Percentiles rank a stretch among this genome's conserved stretches.
phyloP scores from a whole-genome alignment of 2,888 invertebrate genomes.

The Lamellibrachia columna region DNA sequence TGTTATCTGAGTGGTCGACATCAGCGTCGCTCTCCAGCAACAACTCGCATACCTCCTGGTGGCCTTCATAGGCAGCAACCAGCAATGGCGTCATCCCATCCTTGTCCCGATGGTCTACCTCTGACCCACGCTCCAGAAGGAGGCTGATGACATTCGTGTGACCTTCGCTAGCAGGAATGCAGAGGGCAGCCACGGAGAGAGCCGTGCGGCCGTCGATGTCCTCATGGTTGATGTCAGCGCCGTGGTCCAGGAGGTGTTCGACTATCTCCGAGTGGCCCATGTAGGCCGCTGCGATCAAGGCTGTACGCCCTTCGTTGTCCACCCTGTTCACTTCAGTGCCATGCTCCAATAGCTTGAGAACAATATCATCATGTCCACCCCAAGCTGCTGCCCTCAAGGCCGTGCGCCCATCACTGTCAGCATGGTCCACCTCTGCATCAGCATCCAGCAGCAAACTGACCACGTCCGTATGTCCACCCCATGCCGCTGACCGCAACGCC shows the following conservation, averaged over 20 bases:
- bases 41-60: conserved; percentile 75
- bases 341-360: conserved; percentile 73
- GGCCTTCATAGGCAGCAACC: conserved; percentile 68
- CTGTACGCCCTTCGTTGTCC: conserved; percentile 68
- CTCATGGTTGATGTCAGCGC: conserved; percentile 70
- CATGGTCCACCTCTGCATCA: conserved; percentile 62
- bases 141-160: conserved; percentile 57
- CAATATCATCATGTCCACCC: conserved; percentile 69
- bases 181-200: conserved; percentile 72
- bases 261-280: conserved; percentile 73
- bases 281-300: conserved; percentile 76
- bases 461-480: conserved; percentile 84
- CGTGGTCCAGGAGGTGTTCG: conserved; percentile 69
- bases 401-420: conserved; percentile 74
- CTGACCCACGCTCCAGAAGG: conserved; percentile 60
- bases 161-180: conserved; percentile 67
- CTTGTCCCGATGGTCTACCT: conserved; percentile 63
- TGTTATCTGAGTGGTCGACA: conserved; percentile 82
- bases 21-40: conserved; percentile 92
- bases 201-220: conserved; percentile 93
- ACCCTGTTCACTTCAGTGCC: conserved; percentile 66
- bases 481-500: conserved; percentile 82
- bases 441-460: conserved; percentile 51
- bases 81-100: conserved; percentile 65
- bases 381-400: conserved; percentile 86